Evolutionary conservation across 2,113 vertebrate genomes (phyloP).

Genomic region (Hydrochoerus hydrochaeris): DNA sequence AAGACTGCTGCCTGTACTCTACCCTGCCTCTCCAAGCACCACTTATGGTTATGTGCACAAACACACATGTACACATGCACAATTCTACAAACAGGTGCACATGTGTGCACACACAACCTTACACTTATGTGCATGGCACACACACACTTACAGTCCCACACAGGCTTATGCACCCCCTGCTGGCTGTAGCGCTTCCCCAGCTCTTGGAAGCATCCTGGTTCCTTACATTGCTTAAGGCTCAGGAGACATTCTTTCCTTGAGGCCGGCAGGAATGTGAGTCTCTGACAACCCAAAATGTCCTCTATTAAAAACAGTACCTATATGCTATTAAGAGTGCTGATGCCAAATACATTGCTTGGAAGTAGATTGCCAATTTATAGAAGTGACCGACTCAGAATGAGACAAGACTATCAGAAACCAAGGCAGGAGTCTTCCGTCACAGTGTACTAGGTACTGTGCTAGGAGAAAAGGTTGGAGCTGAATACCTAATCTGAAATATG

Average conservation of each 20-base stretch:
- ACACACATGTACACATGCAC: not conserved
- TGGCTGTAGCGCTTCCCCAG: not conserved
- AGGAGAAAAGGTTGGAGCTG: not conserved
- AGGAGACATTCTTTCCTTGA: not conserved
- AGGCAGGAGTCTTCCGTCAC: not conserved
- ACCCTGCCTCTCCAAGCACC: not conserved
- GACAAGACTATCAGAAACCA: not conserved
- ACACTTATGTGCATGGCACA: not conserved
- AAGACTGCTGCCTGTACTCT: not conserved
- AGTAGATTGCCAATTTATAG: not conserved
- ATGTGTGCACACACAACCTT: not conserved
- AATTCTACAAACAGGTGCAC: not conserved
- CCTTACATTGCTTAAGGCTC: not conserved
- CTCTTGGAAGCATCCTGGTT: not conserved
- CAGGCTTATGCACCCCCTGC: not conserved
- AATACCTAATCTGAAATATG: not conserved
- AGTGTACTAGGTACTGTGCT: not conserved
- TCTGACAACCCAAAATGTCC: not conserved
- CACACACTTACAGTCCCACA: no score
- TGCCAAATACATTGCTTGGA: not conserved
- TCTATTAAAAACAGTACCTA: not conserved
- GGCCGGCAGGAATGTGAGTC: not conserved
- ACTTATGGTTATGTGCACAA: not conserved
- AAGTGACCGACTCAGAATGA: not conserved
- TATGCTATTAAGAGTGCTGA: not conserved